Evolutionary conservation across 2,797 vertebrate species (phyloP), one percentile per base, ranked within the genome.

Genomic region (Acanthurus lineatus): DNA sequence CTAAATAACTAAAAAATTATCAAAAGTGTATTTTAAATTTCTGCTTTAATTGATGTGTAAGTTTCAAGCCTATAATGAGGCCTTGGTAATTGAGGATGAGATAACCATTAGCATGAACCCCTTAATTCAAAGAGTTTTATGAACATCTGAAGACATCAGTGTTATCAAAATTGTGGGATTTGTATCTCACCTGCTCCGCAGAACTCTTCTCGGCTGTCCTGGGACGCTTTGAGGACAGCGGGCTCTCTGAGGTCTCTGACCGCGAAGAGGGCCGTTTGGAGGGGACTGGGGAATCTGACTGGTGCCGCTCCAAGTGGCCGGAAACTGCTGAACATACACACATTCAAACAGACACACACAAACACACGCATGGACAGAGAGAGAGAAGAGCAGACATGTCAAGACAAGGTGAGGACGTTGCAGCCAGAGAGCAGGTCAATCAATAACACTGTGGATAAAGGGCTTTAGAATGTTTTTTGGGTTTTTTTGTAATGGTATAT

Each of bases 161-260:
- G 48, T 72, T 54, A 49, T 62, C 44, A 63, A 66, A 68, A 59
- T 32, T 32, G 17, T 54, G 45, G 60, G 42, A 40, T 64, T 68
- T 81, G 19, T 22, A 52, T 19, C 95, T 96, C 91, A 99, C 98
- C 98, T 99, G 98, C 91, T 99, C 98, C 0, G 89, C 84, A 85
- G 96, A 94, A 84, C 94, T 94, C 93, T 99, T 98, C 86, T 99
- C 98, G 2, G 96, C 90, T 63, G 96, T 95, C 94, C 96, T 96
- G 53, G 97, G 96, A 93, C 97, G 96, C 89, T 99, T 99, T 3
- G 96, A 96, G 90, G 97, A 94, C 57, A 97, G 93, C 48, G 95
- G 94, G 2, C 95, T 97, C 89, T 98, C 98, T 0, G 92, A 91
- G 28, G 95, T 93, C 91, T 96, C 97, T 15, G 96, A 95, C 85